These are phyloP conservation scores for Agrilus planipennis DNA, from an alignment of 1,140 invertebrate species.

Conservation along the genomic window DNA sequence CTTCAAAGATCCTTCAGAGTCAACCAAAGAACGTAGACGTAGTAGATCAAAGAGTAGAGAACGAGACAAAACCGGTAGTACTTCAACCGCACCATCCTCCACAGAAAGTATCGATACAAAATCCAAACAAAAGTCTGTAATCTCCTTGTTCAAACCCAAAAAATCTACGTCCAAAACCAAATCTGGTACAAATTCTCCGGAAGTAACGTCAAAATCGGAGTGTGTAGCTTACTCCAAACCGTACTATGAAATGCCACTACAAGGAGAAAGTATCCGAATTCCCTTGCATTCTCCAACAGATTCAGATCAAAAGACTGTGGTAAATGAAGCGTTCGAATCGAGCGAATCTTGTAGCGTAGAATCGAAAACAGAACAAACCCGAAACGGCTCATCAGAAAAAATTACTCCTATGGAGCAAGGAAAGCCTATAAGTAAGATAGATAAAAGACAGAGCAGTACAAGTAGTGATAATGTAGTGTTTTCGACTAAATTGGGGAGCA, in stretches of 20 bases:
- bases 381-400: too few relatives aligned
- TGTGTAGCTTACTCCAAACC: constrained; percentile 19
- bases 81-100: constrained; percentile 23
- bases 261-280: constrained; percentile 47
- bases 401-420: background rate
- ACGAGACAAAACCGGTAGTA: constrained; percentile 22
- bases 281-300: constrained; percentile 54
- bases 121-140: constrained; percentile 46
- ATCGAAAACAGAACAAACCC: too few relatives aligned
- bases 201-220: constrained; percentile 30
- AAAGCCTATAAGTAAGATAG: constrained; percentile 10
- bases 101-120: constrained; percentile 31
- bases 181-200: constrained; percentile 28
- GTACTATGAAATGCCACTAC: constrained; percentile 47
- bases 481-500: constrained; percentile 27
- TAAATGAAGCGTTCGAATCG: too few relatives aligned
- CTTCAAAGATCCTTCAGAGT: constrained; percentile 29
- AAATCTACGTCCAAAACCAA: constrained; percentile 29
- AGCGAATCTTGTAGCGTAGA: too few relatives aligned
- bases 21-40: constrained; percentile 32
- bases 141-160: constrained; percentile 48
- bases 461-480: constrained; percentile 31
- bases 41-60: constrained; percentile 55
- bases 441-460: constrained; percentile 25
- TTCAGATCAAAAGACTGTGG: constrained; percentile 35